Evolutionary conservation across 2,797 vertebrate species (phyloP).

Genomic region (Crenichthys baileyi): DNA sequence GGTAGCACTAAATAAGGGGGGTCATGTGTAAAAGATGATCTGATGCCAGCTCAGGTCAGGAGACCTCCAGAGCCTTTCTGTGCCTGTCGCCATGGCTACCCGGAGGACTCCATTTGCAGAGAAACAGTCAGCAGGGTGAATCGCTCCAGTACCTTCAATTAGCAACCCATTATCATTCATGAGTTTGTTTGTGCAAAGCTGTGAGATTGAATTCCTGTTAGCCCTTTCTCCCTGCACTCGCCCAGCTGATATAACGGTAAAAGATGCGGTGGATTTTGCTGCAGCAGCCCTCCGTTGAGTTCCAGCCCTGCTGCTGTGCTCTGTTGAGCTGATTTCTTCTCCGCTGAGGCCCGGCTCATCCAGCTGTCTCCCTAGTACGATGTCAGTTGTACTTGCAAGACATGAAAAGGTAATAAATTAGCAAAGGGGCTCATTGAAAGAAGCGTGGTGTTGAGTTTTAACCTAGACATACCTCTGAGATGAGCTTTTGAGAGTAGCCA

Average conservation of each 20-base stretch:
- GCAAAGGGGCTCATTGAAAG: conserved; percentile 53
- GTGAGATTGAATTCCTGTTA: conserved; percentile 67
- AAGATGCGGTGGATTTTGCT: conserved; percentile 25
- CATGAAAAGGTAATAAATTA: conserved; percentile 67
- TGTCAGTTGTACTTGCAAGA: conserved; percentile 54
- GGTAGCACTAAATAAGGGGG: conserved; percentile 35
- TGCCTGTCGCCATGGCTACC: conserved; percentile 64
- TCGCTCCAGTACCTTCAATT: conserved; percentile 73
- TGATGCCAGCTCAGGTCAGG: conserved; percentile 61
- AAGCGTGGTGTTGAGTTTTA: conserved; percentile 49
- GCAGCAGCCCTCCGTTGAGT: background rate
- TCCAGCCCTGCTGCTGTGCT: conserved; percentile 21
- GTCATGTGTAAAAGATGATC: conserved; percentile 49
- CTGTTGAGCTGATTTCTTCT: conserved; percentile 42
- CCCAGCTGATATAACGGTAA: conserved; percentile 46
- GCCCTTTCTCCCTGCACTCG: conserved; percentile 36
- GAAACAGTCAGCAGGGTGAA: conserved; percentile 50
- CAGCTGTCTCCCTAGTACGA: conserved; percentile 32
- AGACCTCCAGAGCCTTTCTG: conserved; percentile 52
- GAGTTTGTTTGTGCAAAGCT: conserved; percentile 74
- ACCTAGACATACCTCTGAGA: conserved; percentile 49
- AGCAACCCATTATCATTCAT: conserved; percentile 76
- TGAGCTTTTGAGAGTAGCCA: conserved; percentile 54
- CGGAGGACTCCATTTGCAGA: conserved; percentile 70
- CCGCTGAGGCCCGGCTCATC: conserved; percentile 44